Evolutionary conservation across 1,140 invertebrate genomes (phyloP), one percentile per base, ranked within the genome.

Genomic region (Papilio machaon): DNA sequence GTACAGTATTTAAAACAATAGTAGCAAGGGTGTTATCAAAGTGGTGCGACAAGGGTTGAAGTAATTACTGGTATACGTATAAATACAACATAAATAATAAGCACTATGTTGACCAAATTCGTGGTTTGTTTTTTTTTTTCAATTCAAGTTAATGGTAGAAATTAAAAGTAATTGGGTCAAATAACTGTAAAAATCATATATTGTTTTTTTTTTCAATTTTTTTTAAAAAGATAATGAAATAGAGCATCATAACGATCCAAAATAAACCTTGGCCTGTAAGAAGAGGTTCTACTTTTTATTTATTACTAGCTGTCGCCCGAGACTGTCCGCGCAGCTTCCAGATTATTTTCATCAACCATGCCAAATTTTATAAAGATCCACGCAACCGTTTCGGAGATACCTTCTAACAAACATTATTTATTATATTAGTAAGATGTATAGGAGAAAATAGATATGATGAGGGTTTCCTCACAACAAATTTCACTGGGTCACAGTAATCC

Each of bases 401-500:
- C 23, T 30, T 30, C 23, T 30, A 30, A 30, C 23, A 30, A 30
- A 30, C 23, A 30, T 30, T 30, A 30, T 30, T 30, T 30, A 30
- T 30, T 1, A 30, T 30, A 30, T 30, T 30, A 30, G 23, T 30
- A 30, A 30, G 23, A n/a, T 6, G 54, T n/a, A 10, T 64, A 30
- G 60, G 11, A 7, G 9, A 19, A 60, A 60, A 60, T 64, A 64
- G 60, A 30, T 30, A 17, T 54, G 13, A 6, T 13, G 10, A 67
- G 74, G 75, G 52, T 58, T 60, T 60, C 75, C 75, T 77, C 49
- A 30, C 30, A 17, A 8, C 11, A 60, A 60, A 60, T 35, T 38
- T 17, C 17, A 77, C 49, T 60, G 17, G 49, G 75, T 58, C 75
- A 60, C 4, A 77, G 13, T 77, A 43, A 76, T 76, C 30, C 23